Base-by-base conservation (phyloP, 2,888 invertebrate species). In the Abrostola triplasia region DNA sequence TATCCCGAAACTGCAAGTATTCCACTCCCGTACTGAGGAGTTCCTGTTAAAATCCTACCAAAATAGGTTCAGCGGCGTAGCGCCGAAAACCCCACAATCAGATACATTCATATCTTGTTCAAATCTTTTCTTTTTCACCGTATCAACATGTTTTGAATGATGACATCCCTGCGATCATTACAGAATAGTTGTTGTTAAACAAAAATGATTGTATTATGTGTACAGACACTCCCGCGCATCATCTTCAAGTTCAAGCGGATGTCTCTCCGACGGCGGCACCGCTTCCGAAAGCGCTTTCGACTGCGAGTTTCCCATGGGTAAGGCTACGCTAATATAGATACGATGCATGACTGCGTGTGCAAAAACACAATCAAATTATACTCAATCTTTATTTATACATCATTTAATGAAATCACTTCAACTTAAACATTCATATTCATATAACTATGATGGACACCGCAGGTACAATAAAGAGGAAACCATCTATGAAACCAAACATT, bases 381-480 rank as follows among this genome's bases (percentile, higher is more conserved):
- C 24, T 4, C 24, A 24, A 24, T 24, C 24, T 24, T 24, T n/a
- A n/a, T n/a, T 1, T 24, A 24, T 24, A 24, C 24, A 24, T 4
- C 1, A 24, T 24, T 24, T 24, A 24, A 2, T 24, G 4, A 24
- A 24, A 24, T 24, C 24, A 24, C 24, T 24, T 24, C 24, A 24
- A 24, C 40, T 9, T 9, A 41, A 37, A 35, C 7, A 12, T 11
- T n/a, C 10, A 51, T 13, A 54, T 6, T 37, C 8, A 11, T 5
- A 36, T 36, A 1, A 10, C 12, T 1, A 35, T 37, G 35, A 44
- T 53, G 6, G 50, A 38, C 36, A 51, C 76, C 84, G 0, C 80
- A 91, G 97, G 97, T 40, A 98, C 98, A 40, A 98, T 98, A 67
- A 98, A 98, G 88, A 95, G 98, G 51, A 98, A 98, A 87, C 98